Conservation (phyloP, 2,888 invertebrate genomes). For the Drosophila mayaguana region DNA sequence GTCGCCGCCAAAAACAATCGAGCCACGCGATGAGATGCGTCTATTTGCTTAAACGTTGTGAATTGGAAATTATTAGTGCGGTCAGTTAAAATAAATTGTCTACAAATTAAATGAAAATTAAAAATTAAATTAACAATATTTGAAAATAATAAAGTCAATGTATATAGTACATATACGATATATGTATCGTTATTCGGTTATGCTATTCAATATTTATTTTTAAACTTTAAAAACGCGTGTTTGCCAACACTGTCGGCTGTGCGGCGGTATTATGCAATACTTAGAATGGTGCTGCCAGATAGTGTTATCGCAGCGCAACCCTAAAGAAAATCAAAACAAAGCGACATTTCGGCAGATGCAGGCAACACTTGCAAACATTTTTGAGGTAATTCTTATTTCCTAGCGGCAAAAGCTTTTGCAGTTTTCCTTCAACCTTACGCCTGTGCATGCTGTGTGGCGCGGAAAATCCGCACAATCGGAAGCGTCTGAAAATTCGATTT, state of each 20-base stretch:
- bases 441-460: constrained; percentile 54
- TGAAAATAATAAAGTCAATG: not conserved
- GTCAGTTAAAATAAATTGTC: constrained; percentile 56
- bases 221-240: not conserved
- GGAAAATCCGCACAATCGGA: constrained; percentile 44
- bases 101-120: constrained; percentile 33
- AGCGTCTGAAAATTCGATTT: constrained; percentile 66
- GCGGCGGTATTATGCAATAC: constrained; percentile 43
- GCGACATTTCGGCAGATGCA: constrained; percentile 55
- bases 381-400: constrained; percentile 64
- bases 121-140: not conserved
- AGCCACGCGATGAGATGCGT: constrained; percentile 74
- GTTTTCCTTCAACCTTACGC: constrained; percentile 68
- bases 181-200: not conserved
- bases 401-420: constrained; percentile 74
- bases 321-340: constrained; percentile 59
- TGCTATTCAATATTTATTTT: not conserved
- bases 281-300: constrained; percentile 44
- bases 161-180: not conserved
- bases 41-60: constrained; percentile 73
- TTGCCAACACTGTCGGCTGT: constrained; percentile 28
- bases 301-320: constrained; percentile 30
- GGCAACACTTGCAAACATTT: constrained; percentile 59
- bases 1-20: constrained; percentile 86
- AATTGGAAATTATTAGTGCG: constrained; percentile 56